Conservation (phyloP, 2,113 vertebrate genomes). For the Bombycilla garrulus region DNA sequence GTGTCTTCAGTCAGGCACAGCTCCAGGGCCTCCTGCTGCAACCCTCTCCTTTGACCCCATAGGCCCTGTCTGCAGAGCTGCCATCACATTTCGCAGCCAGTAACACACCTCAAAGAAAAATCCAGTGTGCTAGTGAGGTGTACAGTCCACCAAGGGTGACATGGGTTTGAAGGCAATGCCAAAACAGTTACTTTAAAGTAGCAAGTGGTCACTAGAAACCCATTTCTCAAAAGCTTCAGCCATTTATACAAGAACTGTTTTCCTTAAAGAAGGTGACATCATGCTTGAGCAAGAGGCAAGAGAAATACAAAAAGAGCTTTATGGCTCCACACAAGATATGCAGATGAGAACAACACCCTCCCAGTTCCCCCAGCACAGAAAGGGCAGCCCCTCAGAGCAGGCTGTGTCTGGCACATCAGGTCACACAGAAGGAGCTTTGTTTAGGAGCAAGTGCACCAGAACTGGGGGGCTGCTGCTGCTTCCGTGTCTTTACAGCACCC, state of each 20-base stretch:
- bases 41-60: neutral
- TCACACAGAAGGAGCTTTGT: slow-evolving; percentile 54
- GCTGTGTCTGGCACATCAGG: slow-evolving; percentile 38
- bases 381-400: slow-evolving; percentile 18
- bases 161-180: neutral
- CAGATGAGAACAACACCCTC: slow-evolving; percentile 7
- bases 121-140: neutral
- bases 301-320: slow-evolving; percentile 64
- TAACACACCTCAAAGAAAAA: neutral
- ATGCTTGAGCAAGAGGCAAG: slow-evolving; percentile 33
- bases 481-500: neutral
- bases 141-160: neutral
- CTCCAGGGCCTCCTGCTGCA: neutral
- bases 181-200: neutral
- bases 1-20: neutral
- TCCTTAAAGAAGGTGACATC: slow-evolving; percentile 38
- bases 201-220: neutral
- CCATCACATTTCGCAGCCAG: neutral
- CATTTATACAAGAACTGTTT: neutral
- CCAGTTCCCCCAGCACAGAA: neutral
- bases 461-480: neutral
- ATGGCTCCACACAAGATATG: slow-evolving; percentile 15
- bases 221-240: neutral
- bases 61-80: neutral
- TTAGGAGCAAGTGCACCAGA: neutral